Conservation (phyloP, 2,888 invertebrate genomes). For the Caradrina kadenii region DNA sequence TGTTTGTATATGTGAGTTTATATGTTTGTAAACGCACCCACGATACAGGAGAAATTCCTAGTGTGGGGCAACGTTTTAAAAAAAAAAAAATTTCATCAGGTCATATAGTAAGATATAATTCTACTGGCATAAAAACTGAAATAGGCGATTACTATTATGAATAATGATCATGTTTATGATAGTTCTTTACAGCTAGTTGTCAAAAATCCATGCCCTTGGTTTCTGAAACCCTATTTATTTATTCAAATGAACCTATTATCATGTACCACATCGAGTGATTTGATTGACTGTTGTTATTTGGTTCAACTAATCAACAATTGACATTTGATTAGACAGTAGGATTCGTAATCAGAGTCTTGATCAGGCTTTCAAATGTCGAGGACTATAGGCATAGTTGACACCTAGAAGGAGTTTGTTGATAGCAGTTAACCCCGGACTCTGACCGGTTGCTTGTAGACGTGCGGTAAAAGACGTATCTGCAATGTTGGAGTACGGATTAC, state of each 20-base stretch:
- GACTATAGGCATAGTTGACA: neutral
- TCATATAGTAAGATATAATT: no score
- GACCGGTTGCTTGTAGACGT: neutral
- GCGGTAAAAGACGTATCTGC: no score
- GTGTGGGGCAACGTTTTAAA: no score
- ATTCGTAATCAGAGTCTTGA: neutral
- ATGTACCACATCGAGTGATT: neutral
- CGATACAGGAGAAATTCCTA: no score
- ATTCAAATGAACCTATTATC: conserved; percentile 5
- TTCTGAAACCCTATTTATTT: conserved; percentile 13
- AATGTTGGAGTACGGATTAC: neutral
- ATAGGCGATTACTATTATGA: neutral
- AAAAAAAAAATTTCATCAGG: no score
- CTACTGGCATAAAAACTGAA: neutral
- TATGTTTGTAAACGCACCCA: no score
- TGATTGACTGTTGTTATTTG: conserved; percentile 29
- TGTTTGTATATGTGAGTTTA: no score
- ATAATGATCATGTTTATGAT: neutral
- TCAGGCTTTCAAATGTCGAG: neutral
- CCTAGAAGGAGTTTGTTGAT: neutral
- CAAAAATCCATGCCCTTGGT: neutral
- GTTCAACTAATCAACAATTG: conserved; percentile 13
- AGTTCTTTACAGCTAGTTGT: no score
- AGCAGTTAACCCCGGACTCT: conserved; percentile 2
- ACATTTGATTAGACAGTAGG: neutral